Evolutionary conservation across 2,797 vertebrate species (phyloP).

Genomic region (Eremophila alpestris): DNA sequence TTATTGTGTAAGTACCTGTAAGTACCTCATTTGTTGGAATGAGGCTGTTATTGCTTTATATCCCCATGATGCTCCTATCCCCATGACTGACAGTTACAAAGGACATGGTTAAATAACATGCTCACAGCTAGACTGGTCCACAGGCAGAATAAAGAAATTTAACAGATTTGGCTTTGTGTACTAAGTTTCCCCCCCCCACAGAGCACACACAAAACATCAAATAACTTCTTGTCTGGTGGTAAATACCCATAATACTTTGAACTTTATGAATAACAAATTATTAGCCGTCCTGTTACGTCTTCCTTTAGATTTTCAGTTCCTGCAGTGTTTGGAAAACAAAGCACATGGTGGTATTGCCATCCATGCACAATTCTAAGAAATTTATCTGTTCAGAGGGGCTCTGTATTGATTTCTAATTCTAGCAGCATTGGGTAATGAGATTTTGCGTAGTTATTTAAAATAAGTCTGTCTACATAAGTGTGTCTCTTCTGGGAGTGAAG

Average conservation of each 20-base stretch:
- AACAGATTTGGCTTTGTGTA: not conserved
- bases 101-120: not conserved
- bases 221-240: not conserved
- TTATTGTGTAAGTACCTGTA: not conserved
- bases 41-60: constrained; percentile 33
- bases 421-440: not conserved
- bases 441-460: not conserved
- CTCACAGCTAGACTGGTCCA: not conserved
- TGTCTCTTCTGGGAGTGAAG: not conserved
- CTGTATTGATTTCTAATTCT: not conserved
- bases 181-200: not conserved
- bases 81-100: constrained; percentile 1
- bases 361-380: not conserved
- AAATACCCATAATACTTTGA: not conserved
- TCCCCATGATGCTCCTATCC: constrained; percentile 27
- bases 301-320: not conserved
- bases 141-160: not conserved
- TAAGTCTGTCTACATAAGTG: not conserved
- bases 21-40: not conserved
- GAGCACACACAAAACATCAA: not conserved
- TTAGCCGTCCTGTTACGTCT: not conserved
- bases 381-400: not conserved
- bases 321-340: not conserved
- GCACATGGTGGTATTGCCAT: not conserved
- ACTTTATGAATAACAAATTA: not conserved